These are phyloP conservation scores for Papilio elwesi DNA, from an alignment of 2,888 invertebrate genomes.

Conservation along the genomic window DNA sequence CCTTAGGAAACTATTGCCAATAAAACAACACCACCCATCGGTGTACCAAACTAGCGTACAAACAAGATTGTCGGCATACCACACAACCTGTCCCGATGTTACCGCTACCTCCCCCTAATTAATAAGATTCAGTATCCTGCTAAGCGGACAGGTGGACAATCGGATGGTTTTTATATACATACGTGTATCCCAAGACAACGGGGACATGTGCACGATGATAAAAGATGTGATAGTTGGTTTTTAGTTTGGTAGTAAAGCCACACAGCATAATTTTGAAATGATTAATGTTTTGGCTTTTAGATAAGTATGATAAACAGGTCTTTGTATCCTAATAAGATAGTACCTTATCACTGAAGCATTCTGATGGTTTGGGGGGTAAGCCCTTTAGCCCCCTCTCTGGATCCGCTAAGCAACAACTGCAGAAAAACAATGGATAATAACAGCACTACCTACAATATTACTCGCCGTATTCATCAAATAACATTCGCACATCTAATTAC, in stretches of 20 bases:
- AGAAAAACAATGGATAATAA: no score
- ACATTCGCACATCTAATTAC: no score
- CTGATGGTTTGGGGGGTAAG: no score
- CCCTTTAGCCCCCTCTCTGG: no score
- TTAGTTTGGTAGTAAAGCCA: no score
- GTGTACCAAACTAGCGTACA: conserved; percentile 25
- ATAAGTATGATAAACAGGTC: neutral
- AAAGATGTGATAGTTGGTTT: neutral
- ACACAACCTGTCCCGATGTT: conserved; percentile 54
- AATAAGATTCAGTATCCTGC: conserved; percentile 52
- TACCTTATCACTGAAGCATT: no score
- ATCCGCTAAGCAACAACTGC: no score
- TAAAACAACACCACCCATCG: neutral
- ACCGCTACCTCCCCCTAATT: conserved; percentile 56
- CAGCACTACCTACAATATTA: no score
- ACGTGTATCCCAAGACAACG: neutral
- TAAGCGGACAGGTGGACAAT: conserved; percentile 35
- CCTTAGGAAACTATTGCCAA: neutral
- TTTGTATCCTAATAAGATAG: no score
- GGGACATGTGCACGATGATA: conserved; percentile 14
- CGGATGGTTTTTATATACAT: conserved; percentile 30
- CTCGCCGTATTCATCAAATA: no score
- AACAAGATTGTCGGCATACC: conserved; percentile 53
- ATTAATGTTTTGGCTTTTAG: neutral
- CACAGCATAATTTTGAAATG: neutral